Evolutionary conservation across 1,140 invertebrate genomes (phyloP).

Genomic region (Carcinoscorpius rotundicauda): DNA sequence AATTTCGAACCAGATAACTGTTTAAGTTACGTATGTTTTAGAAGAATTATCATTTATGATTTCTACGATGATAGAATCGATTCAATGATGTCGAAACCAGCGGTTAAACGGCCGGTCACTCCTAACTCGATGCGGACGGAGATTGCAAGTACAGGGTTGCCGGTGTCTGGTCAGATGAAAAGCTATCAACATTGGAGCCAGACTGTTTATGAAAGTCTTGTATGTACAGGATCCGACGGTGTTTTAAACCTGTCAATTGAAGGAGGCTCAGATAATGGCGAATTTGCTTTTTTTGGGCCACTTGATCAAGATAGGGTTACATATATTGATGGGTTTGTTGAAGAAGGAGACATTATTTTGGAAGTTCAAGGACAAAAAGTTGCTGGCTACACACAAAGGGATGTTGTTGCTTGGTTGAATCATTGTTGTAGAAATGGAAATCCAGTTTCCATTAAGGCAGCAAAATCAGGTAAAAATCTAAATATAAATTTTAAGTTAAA

Average conservation of each 20-base stretch:
- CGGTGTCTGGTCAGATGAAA: no score
- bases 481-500: no score
- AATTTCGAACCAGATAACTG: no score
- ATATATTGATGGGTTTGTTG: slow-evolving; percentile 27
- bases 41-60: no score
- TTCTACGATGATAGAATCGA: no score
- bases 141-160: no score
- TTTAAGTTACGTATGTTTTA: no score
- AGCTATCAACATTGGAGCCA: slow-evolving; percentile 13
- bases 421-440: slow-evolving; percentile 45
- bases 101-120: no score
- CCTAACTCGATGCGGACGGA: no score
- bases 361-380: slow-evolving; percentile 51
- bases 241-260: slow-evolving; percentile 29
- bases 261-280: slow-evolving; percentile 47
- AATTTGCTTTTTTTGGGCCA: slow-evolving; percentile 41
- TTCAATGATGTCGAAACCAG: no score
- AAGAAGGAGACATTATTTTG: slow-evolving; percentile 40
- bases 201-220: slow-evolving; percentile 28
- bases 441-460: slow-evolving; percentile 42
- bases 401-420: slow-evolving; percentile 44
- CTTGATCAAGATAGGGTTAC: slow-evolving; percentile 35
- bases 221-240: slow-evolving; percentile 31
- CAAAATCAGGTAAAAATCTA: slow-evolving; percentile 38
- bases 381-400: slow-evolving; percentile 46